phyloP scores from a whole-genome alignment of 2,888 invertebrate species.

The Caradrina kadenii region DNA sequence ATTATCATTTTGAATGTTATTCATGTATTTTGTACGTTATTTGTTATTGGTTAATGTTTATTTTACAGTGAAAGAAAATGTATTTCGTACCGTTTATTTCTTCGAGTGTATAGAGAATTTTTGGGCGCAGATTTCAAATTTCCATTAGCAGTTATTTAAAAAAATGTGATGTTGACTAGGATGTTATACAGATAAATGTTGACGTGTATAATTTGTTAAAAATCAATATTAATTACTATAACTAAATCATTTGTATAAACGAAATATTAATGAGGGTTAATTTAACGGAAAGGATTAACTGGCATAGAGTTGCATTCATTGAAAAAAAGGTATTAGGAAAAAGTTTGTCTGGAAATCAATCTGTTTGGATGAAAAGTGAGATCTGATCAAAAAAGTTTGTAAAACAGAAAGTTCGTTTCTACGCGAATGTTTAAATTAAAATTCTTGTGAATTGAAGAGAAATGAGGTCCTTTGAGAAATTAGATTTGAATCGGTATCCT shows the following conservation, averaged over 20 bases:
- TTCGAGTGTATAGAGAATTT: conserved; percentile 1
- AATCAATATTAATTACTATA: conserved; percentile 72
- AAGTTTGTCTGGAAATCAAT: conserved; percentile 31
- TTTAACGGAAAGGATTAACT: conserved; percentile 53
- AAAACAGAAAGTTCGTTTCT: conserved; percentile 33
- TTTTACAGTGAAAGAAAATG: not conserved
- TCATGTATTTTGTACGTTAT: conserved; percentile 5
- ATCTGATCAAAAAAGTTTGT: conserved; percentile 47
- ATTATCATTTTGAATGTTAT: not conserved
- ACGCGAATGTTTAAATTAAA: conserved; percentile 43
- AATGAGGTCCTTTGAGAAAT: conserved; percentile 31
- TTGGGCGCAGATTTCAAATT: conserved; percentile 51
- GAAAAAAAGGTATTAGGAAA: conserved; percentile 26
- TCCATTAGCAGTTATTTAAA: conserved; percentile 73
- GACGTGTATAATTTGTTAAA: conserved; percentile 86
- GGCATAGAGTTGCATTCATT: conserved; percentile 45
- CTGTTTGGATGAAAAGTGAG: conserved; percentile 32
- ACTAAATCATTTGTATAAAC: conserved; percentile 74
- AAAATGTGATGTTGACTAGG: conserved; percentile 89
- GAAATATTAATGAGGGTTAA: conserved; percentile 66
- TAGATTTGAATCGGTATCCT: conserved; percentile 74
- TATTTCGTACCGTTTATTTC: conserved; percentile 2
- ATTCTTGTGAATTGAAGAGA: conserved; percentile 38
- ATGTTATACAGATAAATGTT: conserved; percentile 84
- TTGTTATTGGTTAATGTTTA: not conserved